Evolutionary conservation across 2,797 vertebrate genomes (phyloP), one percentile per base, ranked within the genome.

Genomic region (Danio choprae): DNA sequence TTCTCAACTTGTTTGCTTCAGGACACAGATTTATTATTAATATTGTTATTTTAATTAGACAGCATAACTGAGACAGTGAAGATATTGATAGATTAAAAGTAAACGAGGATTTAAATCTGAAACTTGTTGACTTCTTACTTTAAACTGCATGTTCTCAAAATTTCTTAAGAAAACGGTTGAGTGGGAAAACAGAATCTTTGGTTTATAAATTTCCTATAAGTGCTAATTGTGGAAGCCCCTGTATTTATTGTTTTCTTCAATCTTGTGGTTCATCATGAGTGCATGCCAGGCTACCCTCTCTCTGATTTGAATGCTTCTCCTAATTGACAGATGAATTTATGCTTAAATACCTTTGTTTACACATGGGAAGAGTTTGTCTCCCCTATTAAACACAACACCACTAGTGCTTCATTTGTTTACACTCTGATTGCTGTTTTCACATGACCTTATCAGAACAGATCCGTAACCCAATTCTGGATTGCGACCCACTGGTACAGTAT

Each of bases 201-300:
- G 36, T 15, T 0, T 70, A 13, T 50, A 62, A 38, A 62, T 38
- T 38, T 62, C 29, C 40, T 38, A 53, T 70, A n/a, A n/a, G n/a
- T n/a, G n/a, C n/a, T n/a, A 6, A 59, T 36, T 36, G 5, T 1
- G 12, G 53, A 48, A 8, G 68, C 29, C 70, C n/a, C n/a, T 71
- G 68, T 38, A 51, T 69, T n/a, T 38, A 38, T 38, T 38, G 15
- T 12, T 36, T 36, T n/a, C 0, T n/a, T 68, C 40, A 7, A 40
- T 55, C 4, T 70, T 40, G n/a, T 53, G 48, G 36, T 53, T 69
- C 38, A 51, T 55, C 38, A 55, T 55, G 48, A 69, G 29, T n/a
- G 6, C 8, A 18, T 38, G 59, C 40, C 16, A 44, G 10, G 62
- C 62, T 44, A 18, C 10, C 22, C 18, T 50, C 48, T 64, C n/a